Percentiles rank a stretch among this genome's conserved stretches.
phyloP scores from a whole-genome alignment of 2,888 invertebrate genomes.

The Eudasyphora cyanicolor region DNA sequence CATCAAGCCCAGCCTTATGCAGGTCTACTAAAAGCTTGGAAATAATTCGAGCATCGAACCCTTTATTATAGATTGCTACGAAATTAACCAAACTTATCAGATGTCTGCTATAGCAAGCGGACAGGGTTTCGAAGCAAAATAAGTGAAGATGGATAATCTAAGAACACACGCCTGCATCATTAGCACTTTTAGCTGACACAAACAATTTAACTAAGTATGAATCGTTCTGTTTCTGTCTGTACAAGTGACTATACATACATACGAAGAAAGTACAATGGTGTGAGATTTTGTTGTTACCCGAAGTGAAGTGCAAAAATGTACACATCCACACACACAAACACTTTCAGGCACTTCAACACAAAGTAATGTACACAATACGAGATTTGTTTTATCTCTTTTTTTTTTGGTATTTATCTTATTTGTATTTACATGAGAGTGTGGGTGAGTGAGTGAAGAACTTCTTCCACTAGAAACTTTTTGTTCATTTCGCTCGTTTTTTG shows the following conservation, averaged over 20 bases:
- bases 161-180: constrained; percentile 61
- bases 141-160: constrained; percentile 29
- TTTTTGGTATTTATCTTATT: constrained; percentile 11
- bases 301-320: constrained; percentile 9
- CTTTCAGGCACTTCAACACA: neutral
- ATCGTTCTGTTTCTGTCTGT: neutral
- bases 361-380: constrained; percentile 18
- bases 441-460: neutral
- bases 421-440: too few relatives aligned
- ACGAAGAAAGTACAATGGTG: too few relatives aligned
- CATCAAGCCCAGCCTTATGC: too few relatives aligned
- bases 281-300: neutral
- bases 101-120: neutral
- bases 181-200: constrained; percentile 61
- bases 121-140: too few relatives aligned
- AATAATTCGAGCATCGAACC: neutral
- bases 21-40: too few relatives aligned
- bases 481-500: constrained; percentile 25
- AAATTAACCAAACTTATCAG: neutral
- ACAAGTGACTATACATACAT: neutral
- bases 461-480: neutral
- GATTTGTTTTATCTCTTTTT: constrained; percentile 29
- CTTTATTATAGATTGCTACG: too few relatives aligned
- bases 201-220: constrained; percentile 45
- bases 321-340: constrained; percentile 4